Evolutionary conservation across 2,797 vertebrate genomes (phyloP).

Genomic region (Hapalemur alaotrensis): DNA sequence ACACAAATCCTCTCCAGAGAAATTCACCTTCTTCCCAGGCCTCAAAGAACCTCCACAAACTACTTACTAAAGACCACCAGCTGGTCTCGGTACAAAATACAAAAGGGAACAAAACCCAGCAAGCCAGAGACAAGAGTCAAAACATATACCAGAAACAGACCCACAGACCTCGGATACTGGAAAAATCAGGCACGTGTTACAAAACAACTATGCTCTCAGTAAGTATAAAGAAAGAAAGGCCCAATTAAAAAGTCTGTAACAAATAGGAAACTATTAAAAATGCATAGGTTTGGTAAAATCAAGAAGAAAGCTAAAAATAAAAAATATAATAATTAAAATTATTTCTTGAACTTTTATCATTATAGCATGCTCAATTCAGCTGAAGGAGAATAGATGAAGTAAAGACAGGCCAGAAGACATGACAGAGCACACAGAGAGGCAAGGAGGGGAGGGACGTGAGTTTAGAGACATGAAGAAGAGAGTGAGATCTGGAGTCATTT

Average conservation of each 20-base stretch:
- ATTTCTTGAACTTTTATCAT: no score
- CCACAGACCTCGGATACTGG: background rate
- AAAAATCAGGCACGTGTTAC: rapidly evolving
- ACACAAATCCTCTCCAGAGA: background rate
- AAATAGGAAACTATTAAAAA: no score
- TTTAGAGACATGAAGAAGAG: background rate
- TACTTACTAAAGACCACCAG: rapidly evolving
- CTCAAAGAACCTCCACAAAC: background rate
- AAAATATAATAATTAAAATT: background rate
- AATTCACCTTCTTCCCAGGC: no score
- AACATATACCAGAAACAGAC: background rate
- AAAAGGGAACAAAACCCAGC: no score
- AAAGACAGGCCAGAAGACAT: background rate
- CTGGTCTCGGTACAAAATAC: background rate
- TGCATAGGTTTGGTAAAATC: background rate
- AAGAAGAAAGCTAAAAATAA: no score
- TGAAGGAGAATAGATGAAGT: background rate
- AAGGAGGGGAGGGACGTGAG: rapidly evolving
- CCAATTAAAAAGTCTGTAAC: no score
- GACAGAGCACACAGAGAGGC: background rate
- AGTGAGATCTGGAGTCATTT: background rate
- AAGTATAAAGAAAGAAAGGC: background rate
- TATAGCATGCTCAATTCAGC: background rate
- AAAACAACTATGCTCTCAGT: background rate
- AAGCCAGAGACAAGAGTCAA: background rate